Conservation (phyloP, 2,797 vertebrate species). For the Melopsittacus undulatus region DNA sequence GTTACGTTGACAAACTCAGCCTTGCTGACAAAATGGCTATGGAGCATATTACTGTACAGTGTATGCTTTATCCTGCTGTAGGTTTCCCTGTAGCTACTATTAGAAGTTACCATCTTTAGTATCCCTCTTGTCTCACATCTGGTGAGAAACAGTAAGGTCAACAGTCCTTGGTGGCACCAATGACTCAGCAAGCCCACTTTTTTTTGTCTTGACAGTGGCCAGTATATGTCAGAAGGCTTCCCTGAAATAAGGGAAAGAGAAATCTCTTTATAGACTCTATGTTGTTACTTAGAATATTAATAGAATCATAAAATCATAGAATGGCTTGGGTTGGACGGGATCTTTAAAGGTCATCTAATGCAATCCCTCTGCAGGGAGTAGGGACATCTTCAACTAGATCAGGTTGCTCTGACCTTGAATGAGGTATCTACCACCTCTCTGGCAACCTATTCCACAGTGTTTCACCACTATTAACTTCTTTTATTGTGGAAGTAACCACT, state of each 20-base stretch:
- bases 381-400: neutral
- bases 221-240: neutral
- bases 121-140: neutral
- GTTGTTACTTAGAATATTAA: neutral
- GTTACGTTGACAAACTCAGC: conserved; percentile 29
- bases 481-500: neutral
- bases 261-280: neutral
- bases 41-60: neutral
- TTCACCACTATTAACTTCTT: neutral
- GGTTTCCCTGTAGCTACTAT: neutral
- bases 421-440: neutral
- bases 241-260: neutral
- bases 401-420: neutral
- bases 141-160: conserved; percentile 28
- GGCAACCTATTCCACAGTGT: neutral
- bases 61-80: neutral
- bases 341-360: neutral
- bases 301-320: neutral
- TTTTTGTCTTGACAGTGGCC: neutral
- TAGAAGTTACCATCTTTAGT: conserved; percentile 4
- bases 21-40: neutral
- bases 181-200: neutral
- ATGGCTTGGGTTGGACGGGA: neutral
- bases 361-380: neutral
- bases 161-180: neutral